phyloP scores from a whole-genome alignment of 2,113 vertebrate genomes.

The Ciconia maguari region DNA sequence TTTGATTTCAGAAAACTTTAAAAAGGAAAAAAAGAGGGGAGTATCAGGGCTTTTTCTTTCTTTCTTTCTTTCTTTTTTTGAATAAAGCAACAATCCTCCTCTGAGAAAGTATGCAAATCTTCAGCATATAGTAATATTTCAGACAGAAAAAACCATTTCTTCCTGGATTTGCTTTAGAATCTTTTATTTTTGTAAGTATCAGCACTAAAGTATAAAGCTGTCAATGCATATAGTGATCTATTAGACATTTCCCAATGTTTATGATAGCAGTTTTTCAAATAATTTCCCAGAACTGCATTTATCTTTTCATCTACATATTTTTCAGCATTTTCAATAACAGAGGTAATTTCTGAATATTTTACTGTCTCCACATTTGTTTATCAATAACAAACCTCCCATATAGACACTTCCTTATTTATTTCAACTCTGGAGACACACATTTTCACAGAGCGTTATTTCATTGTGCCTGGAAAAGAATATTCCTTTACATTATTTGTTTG shows the following conservation, averaged over 20 bases:
- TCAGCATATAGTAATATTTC: not conserved
- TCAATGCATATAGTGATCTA: not conserved
- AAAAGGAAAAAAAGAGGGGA: not conserved
- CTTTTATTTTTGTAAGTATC: not conserved
- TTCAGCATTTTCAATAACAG: not conserved
- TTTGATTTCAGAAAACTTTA: not conserved
- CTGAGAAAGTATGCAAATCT: not conserved
- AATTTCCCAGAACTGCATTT: not conserved
- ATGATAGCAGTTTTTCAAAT: not conserved
- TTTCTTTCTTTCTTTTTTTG: too few relatives aligned
- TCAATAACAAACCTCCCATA: not conserved
- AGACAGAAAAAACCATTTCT: not conserved
- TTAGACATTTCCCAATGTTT: not conserved
- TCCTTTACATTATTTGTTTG: not conserved
- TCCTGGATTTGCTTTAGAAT: not conserved
- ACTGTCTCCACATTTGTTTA: not conserved
- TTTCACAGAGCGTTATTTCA: not conserved
- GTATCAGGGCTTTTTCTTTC: not conserved
- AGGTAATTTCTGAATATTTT: not conserved
- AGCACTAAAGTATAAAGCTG: not conserved
- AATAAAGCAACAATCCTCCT: not conserved
- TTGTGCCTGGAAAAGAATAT: not conserved
- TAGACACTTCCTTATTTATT: not conserved
- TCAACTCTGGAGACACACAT: not conserved
- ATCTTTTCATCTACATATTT: not conserved